A percentile compares a stretch with the other conserved stretches of the same genome.
Evolutionary conservation across 2,797 vertebrate species (phyloP).

Genomic region (Helicolenus hilgendorfi): DNA sequence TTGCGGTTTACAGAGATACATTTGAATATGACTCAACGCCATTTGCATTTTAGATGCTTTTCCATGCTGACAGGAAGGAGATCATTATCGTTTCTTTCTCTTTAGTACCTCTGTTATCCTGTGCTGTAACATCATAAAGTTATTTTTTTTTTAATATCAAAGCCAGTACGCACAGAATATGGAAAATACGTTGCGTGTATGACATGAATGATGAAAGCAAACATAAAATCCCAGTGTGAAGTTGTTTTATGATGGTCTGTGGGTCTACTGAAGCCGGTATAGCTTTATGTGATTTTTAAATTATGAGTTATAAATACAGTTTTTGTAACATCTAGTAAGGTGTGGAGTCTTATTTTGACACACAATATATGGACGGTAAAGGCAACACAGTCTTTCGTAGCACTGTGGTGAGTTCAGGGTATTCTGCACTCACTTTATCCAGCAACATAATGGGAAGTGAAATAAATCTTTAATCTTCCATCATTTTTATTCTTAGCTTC

Average conservation of each 20-base stretch:
- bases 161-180: slow-evolving; percentile 16
- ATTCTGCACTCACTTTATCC: background rate
- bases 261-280: background rate
- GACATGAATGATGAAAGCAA: slow-evolving; percentile 37
- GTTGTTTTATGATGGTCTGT: slow-evolving; percentile 13
- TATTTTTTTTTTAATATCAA: slow-evolving; percentile 22
- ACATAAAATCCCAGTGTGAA: slow-evolving; percentile 1
- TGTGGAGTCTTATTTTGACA: background rate
- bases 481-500: slow-evolving; percentile 1
- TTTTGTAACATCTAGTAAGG: background rate
- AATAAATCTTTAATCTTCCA: slow-evolving; percentile 25
- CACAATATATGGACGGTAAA: background rate
- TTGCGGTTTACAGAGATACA: slow-evolving; percentile 54
- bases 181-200: background rate
- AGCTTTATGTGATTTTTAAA: background rate
- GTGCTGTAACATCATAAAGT: slow-evolving; percentile 5
- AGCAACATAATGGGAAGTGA: slow-evolving; percentile 3
- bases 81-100: slow-evolving; percentile 30
- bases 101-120: slow-evolving; percentile 13
- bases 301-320: background rate
- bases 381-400: background rate
- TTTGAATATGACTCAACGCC: slow-evolving; percentile 60
- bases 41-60: slow-evolving; percentile 64
- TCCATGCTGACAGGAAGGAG: slow-evolving; percentile 10
- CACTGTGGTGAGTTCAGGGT: background rate